Percentiles rank a stretch among this genome's conserved stretches.
phyloP scores from a whole-genome alignment of 2,888 invertebrate species.

The Dilophus febrilis region DNA sequence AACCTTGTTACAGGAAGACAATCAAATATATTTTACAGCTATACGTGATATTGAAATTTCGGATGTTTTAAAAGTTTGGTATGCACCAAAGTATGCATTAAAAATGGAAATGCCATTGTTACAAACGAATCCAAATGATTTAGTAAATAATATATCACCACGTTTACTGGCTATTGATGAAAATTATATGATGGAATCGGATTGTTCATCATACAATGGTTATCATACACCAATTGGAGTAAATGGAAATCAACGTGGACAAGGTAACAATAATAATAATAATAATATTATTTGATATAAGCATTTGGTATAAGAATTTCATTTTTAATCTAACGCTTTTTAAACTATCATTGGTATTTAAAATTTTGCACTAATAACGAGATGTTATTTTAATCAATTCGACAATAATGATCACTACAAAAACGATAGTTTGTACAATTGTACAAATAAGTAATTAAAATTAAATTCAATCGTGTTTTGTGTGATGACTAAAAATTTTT shows the following conservation, averaged over 20 bases:
- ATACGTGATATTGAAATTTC: slow-evolving; percentile 10
- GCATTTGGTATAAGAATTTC: not conserved
- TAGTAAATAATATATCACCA: slow-evolving; percentile 6
- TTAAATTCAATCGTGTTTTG: too few species aligned
- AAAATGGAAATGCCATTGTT: slow-evolving; percentile 8
- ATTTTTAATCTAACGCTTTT: not conserved
- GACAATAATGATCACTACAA: too few species aligned
- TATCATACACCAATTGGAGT: not conserved
- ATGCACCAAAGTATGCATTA: slow-evolving; percentile 9
- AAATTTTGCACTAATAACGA: too few species aligned
- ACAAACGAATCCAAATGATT: slow-evolving; percentile 4
- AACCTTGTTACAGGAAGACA: slow-evolving; percentile 7
- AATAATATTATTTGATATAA: not conserved
- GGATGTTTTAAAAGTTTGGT: slow-evolving; percentile 12
- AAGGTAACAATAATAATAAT: too few species aligned
- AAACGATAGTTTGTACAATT: too few species aligned
- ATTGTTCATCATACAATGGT: not conserved
- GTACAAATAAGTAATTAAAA: too few species aligned
- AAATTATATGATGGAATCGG: slow-evolving; percentile 4
- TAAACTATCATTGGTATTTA: too few species aligned
- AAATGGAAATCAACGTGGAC: slow-evolving; percentile 1
- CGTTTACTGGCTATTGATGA: not conserved
- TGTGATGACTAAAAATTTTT: too few species aligned
- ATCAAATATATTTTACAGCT: slow-evolving; percentile 10
- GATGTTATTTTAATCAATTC: too few species aligned